Conservation (phyloP, 37 sponge, comb jelly and placozoan species). For the Mnemiopsis leidyi region DNA sequence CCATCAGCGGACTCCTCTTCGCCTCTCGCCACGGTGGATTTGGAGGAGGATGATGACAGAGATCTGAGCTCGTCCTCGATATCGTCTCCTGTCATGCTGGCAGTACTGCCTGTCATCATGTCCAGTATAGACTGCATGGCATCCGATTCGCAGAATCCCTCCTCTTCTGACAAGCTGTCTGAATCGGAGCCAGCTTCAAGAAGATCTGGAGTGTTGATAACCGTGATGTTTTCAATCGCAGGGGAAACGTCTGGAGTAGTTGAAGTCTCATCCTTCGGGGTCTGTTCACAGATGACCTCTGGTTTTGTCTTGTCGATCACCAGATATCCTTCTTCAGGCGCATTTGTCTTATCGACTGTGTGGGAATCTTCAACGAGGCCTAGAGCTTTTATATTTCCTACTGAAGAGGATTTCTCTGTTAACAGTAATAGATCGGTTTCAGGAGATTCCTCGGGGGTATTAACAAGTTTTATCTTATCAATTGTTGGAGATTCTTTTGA, state of each 20-base stretch:
- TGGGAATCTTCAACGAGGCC: not conserved
- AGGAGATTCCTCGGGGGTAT: not conserved
- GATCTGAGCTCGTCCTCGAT: not conserved
- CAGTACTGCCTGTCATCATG: not conserved
- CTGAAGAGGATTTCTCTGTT: too few species aligned
- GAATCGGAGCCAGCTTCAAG: not conserved
- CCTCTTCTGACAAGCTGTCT: constrained; percentile 5
- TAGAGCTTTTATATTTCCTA: too few species aligned
- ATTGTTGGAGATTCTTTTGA: not conserved
- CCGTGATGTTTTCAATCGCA: not conserved
- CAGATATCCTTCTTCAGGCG: too few species aligned
- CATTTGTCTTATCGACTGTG: not conserved
- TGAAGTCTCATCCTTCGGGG: too few species aligned
- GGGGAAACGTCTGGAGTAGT: not conserved
- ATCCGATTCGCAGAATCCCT: constrained; percentile 50
- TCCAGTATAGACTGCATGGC: constrained; percentile 53
- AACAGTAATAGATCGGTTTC: not conserved
- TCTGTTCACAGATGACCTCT: too few species aligned
- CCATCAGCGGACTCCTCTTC: not conserved
- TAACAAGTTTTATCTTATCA: not conserved
- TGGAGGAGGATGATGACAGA: constrained; percentile 3
- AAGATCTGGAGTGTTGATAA: not conserved
- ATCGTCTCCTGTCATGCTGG: not conserved
- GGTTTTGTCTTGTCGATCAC: too few species aligned
- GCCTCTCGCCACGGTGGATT: not conserved